Percentiles rank a stretch among this genome's conserved stretches.
Evolutionary conservation across 2,797 vertebrate genomes (phyloP).

Genomic region (Notolabrus celidotus): DNA sequence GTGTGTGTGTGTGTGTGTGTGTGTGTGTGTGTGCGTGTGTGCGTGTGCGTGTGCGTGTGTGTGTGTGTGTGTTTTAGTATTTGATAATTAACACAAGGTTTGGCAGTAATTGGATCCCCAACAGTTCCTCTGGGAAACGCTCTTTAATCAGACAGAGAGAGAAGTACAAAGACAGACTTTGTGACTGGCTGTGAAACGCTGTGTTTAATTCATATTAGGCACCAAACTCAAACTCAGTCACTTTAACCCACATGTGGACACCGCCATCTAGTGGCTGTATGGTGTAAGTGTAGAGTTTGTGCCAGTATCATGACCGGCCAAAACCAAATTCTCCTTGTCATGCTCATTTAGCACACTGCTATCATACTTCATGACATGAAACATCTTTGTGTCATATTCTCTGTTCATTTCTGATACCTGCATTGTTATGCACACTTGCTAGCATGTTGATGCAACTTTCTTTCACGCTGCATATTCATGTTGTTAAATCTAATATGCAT

Average conservation of each 20-base stretch:
- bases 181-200: background rate
- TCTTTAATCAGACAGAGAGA: conserved; percentile 13
- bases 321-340: background rate
- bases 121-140: background rate
- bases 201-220: background rate
- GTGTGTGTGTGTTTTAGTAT: background rate
- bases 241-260: background rate
- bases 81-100: conserved; percentile 23
- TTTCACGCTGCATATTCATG: too few relatives aligned
- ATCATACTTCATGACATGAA: too few relatives aligned
- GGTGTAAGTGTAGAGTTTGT: conserved; percentile 10
- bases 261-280: conserved; percentile 47
- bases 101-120: conserved; percentile 39
- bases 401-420: too few relatives aligned
- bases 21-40: background rate
- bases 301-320: background rate
- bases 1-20: background rate
- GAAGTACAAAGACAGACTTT: too few relatives aligned
- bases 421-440: too few relatives aligned
- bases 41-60: background rate
- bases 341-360: background rate
- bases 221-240: too few relatives aligned
- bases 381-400: too few relatives aligned
- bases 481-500: too few relatives aligned
- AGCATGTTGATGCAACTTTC: too few relatives aligned